A percentile compares a stretch with the other conserved stretches of the same genome.
These are phyloP conservation scores for Eilema sororculum DNA, from an alignment of 2,888 invertebrate genomes.

Conservation along the genomic window DNA sequence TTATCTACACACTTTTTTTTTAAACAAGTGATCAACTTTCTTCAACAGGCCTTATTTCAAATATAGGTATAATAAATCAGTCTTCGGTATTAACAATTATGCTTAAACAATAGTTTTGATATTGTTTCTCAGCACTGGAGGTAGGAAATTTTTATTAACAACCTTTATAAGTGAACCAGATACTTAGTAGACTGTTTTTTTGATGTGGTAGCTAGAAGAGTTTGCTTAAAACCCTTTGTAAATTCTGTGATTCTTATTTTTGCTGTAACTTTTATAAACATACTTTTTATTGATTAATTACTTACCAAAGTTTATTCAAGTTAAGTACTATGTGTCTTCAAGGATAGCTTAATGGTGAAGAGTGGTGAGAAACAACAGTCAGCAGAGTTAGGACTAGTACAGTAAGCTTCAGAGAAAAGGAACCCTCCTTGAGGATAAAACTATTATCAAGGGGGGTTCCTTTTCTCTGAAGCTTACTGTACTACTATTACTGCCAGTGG, in stretches of 20 bases:
- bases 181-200: not conserved
- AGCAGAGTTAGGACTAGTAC: no score
- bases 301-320: no score
- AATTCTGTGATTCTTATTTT: not conserved
- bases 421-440: no score
- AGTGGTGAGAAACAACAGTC: no score
- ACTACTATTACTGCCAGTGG: no score
- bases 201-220: not conserved
- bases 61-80: slow-evolving; percentile 30
- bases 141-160: slow-evolving; percentile 14
- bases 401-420: no score
- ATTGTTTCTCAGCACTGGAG: slow-evolving; percentile 32
- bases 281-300: no score
- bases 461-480: no score
- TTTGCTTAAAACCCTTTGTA: not conserved
- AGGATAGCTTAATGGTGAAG: not conserved
- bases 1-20: slow-evolving; percentile 5
- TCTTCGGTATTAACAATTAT: slow-evolving; percentile 37
- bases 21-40: slow-evolving; percentile 4
- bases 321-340: not conserved
- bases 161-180: not conserved
- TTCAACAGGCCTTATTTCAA: not conserved
- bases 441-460: no score
- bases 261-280: not conserved
- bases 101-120: slow-evolving; percentile 32